Conservation (phyloP, 2,888 invertebrate species). For the Mycogona germanica region DNA sequence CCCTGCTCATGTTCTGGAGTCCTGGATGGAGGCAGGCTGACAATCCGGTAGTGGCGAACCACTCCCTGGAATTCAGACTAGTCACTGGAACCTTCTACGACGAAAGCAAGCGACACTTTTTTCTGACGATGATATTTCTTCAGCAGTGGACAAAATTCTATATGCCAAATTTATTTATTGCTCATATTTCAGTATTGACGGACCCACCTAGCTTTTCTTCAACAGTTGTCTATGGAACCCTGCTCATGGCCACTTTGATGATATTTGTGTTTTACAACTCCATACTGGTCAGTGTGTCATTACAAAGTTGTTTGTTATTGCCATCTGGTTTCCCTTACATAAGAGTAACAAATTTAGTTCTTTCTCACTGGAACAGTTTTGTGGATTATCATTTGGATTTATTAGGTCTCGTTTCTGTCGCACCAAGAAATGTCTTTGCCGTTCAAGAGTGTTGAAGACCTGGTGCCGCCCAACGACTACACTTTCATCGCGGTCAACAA, state of each 20-base stretch:
- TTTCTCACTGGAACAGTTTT: too few relatives aligned
- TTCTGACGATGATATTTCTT: background rate
- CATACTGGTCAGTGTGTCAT: background rate
- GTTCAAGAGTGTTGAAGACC: too few relatives aligned
- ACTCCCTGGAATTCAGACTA: background rate
- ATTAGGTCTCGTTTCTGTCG: too few relatives aligned
- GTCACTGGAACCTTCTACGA: conserved; percentile 3
- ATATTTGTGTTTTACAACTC: conserved; percentile 6
- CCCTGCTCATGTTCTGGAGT: conserved; percentile 1
- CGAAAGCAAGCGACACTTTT: background rate
- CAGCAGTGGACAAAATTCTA: background rate
- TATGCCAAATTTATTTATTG: background rate
- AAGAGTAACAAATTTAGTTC: too few relatives aligned
- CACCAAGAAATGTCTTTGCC: too few relatives aligned
- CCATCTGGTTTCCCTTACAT: too few relatives aligned
- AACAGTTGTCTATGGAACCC: conserved; percentile 2
- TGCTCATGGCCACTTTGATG: background rate
- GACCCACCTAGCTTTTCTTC: background rate
- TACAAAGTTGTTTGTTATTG: background rate
- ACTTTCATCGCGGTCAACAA: too few relatives aligned
- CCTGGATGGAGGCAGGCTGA: background rate
- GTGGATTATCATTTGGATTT: too few relatives aligned
- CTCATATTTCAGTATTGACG: background rate
- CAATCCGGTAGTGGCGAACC: background rate
- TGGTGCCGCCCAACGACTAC: too few relatives aligned